These are phyloP conservation scores for Caenorhabditis plicata DNA, from an alignment of 2,888 invertebrate species.

Conservation along the genomic window DNA sequence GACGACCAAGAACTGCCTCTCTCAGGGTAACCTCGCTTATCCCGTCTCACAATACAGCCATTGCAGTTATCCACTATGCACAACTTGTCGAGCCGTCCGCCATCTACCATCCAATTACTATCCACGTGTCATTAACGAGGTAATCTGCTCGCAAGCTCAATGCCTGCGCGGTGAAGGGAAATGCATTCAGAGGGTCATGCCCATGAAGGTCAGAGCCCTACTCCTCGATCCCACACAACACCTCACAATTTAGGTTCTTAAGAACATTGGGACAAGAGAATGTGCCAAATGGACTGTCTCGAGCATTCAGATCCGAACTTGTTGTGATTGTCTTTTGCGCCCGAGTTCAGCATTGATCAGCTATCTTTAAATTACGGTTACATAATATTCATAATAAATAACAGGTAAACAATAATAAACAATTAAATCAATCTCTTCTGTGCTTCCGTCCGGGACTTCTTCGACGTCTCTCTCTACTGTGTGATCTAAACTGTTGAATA, in stretches of 20 bases:
- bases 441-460: too few relatives aligned
- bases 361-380: slow-evolving; percentile 35
- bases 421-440: too few relatives aligned
- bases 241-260: slow-evolving; percentile 31
- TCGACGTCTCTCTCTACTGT: too few relatives aligned
- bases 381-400: too few relatives aligned
- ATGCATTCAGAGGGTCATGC: slow-evolving; percentile 48
- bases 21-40: too few relatives aligned
- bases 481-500: too few relatives aligned
- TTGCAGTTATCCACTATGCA: slow-evolving; percentile 34
- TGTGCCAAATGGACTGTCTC: slow-evolving; percentile 45
- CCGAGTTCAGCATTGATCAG: slow-evolving; percentile 44
- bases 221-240: background rate
- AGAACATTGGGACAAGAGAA: slow-evolving; percentile 38
- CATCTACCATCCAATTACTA: slow-evolving; percentile 43
- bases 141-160: slow-evolving; percentile 42
- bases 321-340: slow-evolving; percentile 50
- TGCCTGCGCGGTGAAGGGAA: slow-evolving; percentile 47
- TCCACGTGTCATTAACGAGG: slow-evolving; percentile 49
- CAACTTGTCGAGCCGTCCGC: slow-evolving; percentile 41
- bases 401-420: too few relatives aligned
- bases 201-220: slow-evolving; percentile 30
- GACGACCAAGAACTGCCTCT: too few relatives aligned
- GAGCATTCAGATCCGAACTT: slow-evolving; percentile 42
- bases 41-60: too few relatives aligned